These are phyloP conservation scores for Hirudinaria manillensis DNA, from an alignment of 2,888 invertebrate species.

Conservation along the genomic window DNA sequence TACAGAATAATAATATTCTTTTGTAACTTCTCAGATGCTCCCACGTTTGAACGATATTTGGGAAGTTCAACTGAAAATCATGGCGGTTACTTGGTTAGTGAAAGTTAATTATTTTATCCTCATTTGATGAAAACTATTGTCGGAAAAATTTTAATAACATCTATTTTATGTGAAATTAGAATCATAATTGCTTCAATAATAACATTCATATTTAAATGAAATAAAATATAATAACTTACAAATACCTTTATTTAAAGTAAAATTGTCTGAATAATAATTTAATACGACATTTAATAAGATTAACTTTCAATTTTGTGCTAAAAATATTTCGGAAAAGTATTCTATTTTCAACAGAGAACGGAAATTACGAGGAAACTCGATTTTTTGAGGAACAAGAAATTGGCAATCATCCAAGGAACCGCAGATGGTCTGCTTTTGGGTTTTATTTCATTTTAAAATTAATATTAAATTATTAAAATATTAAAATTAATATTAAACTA, in stretches of 20 bases:
- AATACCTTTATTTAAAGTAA: no score
- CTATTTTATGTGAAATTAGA: no score
- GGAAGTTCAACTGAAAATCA: constrained; percentile 84
- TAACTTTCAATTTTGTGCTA: no score
- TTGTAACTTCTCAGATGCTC: constrained; percentile 71
- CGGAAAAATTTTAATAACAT: no score
- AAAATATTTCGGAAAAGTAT: background rate
- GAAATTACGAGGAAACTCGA: constrained; percentile 79
- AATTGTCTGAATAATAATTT: no score
- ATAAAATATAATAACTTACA: no score
- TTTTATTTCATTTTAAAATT: background rate
- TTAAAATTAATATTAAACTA: background rate
- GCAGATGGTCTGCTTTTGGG: constrained; percentile 64
- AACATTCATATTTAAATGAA: no score
- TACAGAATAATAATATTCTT: no score
- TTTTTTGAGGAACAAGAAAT: constrained; percentile 79
- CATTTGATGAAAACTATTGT: no score
- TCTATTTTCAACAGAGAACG: constrained; percentile 55
- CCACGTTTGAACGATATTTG: constrained; percentile 91
- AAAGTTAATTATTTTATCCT: no score
- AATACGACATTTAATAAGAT: no score
- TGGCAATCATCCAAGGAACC: constrained; percentile 83
- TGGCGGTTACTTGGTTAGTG: constrained; percentile 73
- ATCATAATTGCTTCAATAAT: no score
- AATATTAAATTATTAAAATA: constrained; percentile 10